A percentile compares a stretch with the other conserved stretches of the same genome.
Evolutionary conservation across 1,140 invertebrate species (phyloP).

Genomic region (Scaptomyza montana): DNA sequence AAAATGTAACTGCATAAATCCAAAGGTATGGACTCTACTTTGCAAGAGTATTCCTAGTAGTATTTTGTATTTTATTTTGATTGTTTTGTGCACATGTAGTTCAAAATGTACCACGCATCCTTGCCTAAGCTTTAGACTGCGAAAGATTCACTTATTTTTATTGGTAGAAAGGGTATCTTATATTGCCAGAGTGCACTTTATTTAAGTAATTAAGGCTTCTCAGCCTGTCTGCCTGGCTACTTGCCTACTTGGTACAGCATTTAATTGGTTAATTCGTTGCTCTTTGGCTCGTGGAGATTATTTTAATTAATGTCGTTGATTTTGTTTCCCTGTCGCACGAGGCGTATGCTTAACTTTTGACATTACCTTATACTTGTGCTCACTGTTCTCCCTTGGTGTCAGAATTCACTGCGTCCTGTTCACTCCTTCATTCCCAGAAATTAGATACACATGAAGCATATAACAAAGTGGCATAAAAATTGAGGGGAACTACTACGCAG

Average conservation of each 20-base stretch:
- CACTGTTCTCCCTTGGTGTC: slow-evolving; percentile 39
- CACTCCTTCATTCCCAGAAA: slow-evolving; percentile 32
- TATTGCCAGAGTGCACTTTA: too few relatives aligned
- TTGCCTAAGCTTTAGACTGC: too few relatives aligned
- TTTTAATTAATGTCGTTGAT: slow-evolving; percentile 31
- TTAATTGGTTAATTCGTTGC: slow-evolving; percentile 18
- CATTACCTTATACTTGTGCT: slow-evolving; percentile 26
- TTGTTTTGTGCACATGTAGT: too few relatives aligned
- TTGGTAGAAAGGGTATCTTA: too few relatives aligned
- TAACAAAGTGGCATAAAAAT: too few relatives aligned
- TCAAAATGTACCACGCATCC: too few relatives aligned
- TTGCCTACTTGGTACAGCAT: neutral
- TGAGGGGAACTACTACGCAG: too few relatives aligned
- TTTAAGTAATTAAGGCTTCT: slow-evolving; percentile 31
- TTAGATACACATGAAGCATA: slow-evolving; percentile 43
- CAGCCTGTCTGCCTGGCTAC: neutral
- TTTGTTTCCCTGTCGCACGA: slow-evolving; percentile 35
- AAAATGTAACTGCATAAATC: too few relatives aligned
- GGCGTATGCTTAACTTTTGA: slow-evolving; percentile 62
- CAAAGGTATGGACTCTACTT: too few relatives aligned
- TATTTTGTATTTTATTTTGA: too few relatives aligned
- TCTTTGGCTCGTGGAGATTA: neutral
- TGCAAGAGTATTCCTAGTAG: too few relatives aligned
- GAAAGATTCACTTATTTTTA: too few relatives aligned
- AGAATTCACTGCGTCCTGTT: slow-evolving; percentile 41